Conservation (phyloP, 2,888 invertebrate genomes). For the Microdon myrmicae region DNA sequence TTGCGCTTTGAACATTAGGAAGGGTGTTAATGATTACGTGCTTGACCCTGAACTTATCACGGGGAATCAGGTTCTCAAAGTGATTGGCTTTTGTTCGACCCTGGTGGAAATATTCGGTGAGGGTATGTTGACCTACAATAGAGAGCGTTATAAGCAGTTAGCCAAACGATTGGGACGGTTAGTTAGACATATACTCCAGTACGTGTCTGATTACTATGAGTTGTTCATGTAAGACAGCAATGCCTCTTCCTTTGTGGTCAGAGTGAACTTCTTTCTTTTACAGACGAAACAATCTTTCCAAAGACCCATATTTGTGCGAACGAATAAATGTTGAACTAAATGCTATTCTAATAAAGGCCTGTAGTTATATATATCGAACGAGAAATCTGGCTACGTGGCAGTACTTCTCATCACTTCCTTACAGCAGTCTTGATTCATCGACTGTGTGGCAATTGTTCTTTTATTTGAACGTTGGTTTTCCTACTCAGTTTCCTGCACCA, state of each 20-base stretch:
- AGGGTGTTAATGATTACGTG: conserved; percentile 61
- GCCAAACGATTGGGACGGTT: conserved; percentile 76
- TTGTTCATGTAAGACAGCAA: conserved; percentile 59
- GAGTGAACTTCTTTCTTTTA: not conserved
- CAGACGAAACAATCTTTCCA: conserved; percentile 62
- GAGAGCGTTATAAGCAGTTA: conserved; percentile 72
- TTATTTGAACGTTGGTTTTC: conserved; percentile 71
- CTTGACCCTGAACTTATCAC: conserved; percentile 69
- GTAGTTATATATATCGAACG: conserved; percentile 76
- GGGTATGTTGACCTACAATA: conserved; percentile 75
- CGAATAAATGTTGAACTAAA: conserved; percentile 79
- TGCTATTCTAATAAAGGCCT: conserved; percentile 76
- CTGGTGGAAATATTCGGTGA: conserved; percentile 73
- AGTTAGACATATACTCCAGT: conserved; percentile 77
- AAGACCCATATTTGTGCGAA: conserved; percentile 68
- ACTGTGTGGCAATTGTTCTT: conserved; percentile 76
- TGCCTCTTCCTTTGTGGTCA: not conserved
- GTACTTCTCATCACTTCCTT: conserved; percentile 81
- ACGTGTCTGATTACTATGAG: conserved; percentile 74
- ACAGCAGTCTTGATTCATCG: conserved; percentile 70
- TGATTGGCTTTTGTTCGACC: conserved; percentile 77
- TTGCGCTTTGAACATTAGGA: conserved; percentile 63
- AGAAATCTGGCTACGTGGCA: conserved; percentile 83
- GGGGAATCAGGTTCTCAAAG: conserved; percentile 73
- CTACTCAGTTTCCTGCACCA: conserved; percentile 58